phyloP scores from a whole-genome alignment of 1,140 invertebrate species.

The Holcopasites calliopsidis region DNA sequence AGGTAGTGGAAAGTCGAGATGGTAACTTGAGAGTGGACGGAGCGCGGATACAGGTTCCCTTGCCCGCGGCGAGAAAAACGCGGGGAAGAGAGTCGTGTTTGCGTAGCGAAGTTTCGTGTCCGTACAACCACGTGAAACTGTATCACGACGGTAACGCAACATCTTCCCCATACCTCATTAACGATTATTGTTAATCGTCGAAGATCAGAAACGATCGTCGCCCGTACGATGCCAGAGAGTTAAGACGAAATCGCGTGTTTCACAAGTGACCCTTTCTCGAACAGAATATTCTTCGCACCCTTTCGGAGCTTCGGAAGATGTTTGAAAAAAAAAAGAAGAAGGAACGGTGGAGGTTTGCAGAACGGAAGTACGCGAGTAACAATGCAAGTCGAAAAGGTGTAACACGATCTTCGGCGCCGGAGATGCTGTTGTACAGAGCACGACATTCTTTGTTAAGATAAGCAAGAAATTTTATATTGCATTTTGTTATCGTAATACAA shows the following conservation, averaged over 20 bases:
- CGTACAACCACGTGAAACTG: constrained; percentile 20
- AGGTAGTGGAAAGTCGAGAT: constrained; percentile 51
- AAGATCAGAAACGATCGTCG: too few relatives aligned
- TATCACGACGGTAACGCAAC: constrained; percentile 4
- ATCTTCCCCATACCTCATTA: constrained; percentile 9
- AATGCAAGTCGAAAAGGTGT: not conserved
- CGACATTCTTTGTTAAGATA: not conserved
- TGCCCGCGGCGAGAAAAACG: constrained; percentile 53
- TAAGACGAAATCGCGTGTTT: too few relatives aligned
- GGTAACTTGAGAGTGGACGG: constrained; percentile 55
- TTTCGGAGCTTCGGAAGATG: not conserved
- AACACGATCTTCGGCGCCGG: not conserved
- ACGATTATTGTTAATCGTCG: too few relatives aligned
- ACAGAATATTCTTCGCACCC: not conserved
- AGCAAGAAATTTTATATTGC: not conserved
- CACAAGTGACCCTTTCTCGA: too few relatives aligned
- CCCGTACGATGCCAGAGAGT: too few relatives aligned
- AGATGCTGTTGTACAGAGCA: not conserved
- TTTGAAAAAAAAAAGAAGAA: too few relatives aligned
- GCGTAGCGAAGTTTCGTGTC: constrained; percentile 20
- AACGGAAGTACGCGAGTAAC: too few relatives aligned
- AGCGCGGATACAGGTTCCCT: constrained; percentile 46
- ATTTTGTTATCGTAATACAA: constrained; percentile 1
- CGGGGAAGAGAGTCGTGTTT: constrained; percentile 52
- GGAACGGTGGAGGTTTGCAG: not conserved